These are phyloP conservation scores for Caranx ignobilis DNA, from an alignment of 2,113 vertebrate genomes.

Conservation along the genomic window DNA sequence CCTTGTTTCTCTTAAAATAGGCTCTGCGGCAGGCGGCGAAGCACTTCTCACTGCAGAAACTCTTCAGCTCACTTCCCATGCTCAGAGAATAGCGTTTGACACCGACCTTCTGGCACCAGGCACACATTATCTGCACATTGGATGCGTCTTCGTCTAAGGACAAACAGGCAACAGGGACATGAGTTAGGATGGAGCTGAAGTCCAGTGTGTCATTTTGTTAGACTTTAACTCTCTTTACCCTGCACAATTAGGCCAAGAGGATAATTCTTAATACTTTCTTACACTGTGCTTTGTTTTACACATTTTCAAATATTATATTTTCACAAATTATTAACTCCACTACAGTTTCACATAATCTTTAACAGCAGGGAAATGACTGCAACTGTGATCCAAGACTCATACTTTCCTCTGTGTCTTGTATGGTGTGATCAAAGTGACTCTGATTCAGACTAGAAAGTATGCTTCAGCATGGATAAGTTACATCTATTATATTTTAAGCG, in stretches of 20 bases:
- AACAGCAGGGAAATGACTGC: background rate
- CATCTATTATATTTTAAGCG: conserved; percentile 1
- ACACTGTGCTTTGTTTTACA: background rate
- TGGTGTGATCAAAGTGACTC: background rate
- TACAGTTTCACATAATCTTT: background rate
- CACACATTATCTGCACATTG: conserved; percentile 99
- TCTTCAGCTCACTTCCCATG: conserved; percentile 99
- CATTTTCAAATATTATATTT: no score
- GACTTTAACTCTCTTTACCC: background rate
- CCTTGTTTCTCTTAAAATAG: conserved; percentile 99
- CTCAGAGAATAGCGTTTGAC: conserved; percentile 99
- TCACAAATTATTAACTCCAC: background rate
- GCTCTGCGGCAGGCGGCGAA: conserved; percentile 98
- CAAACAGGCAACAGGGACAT: conserved; percentile 18
- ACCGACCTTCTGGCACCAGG: conserved; percentile 99
- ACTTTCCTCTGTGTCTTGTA: background rate
- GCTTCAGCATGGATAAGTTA: background rate
- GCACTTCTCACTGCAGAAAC: conserved; percentile 99
- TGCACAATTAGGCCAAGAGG: background rate
- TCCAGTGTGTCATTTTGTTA: background rate
- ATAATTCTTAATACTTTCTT: background rate
- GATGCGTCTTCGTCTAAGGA: conserved; percentile 95
- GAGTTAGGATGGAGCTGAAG: background rate
- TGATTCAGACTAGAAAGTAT: conserved; percentile 10
- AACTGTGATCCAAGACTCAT: background rate